Conservation (phyloP, 2,797 vertebrate species). For the Eupleurogrammus muticus region DNA sequence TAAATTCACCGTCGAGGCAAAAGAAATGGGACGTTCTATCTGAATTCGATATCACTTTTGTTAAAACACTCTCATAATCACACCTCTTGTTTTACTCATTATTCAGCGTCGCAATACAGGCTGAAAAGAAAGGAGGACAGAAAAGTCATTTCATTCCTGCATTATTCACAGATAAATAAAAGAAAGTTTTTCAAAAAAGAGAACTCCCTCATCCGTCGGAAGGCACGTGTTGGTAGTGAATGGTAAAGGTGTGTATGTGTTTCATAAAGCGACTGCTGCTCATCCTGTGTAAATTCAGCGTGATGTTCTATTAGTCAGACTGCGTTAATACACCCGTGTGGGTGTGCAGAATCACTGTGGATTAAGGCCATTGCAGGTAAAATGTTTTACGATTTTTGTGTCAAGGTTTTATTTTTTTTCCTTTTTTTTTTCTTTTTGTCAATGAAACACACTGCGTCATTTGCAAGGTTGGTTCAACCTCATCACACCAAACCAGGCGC, state of each 20-base stretch:
- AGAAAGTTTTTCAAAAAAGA: background rate
- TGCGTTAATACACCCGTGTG: background rate
- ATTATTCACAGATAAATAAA: slow-evolving; percentile 1
- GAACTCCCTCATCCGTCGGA: slow-evolving; percentile 2
- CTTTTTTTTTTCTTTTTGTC: too few relatives aligned
- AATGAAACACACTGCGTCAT: too few relatives aligned
- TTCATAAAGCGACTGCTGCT: background rate
- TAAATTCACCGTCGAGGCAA: slow-evolving; percentile 49
- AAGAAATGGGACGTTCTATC: slow-evolving; percentile 47
- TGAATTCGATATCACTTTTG: slow-evolving; percentile 41
- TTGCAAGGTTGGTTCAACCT: too few relatives aligned
- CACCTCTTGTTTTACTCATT: slow-evolving; percentile 32
- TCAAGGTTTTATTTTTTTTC: too few relatives aligned
- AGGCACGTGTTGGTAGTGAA: slow-evolving; percentile 13
- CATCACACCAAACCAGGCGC: too few relatives aligned
- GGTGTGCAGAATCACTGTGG: background rate
- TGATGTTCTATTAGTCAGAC: background rate
- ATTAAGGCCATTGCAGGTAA: too few relatives aligned
- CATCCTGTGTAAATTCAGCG: slow-evolving; percentile 17
- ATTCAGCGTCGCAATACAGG: slow-evolving; percentile 27
- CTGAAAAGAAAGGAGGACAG: slow-evolving; percentile 9
- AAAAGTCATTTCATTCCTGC: slow-evolving; percentile 18
- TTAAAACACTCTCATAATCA: slow-evolving; percentile 46
- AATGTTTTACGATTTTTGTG: too few relatives aligned
- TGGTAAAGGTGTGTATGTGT: background rate